A percentile compares a stretch with the other conserved stretches of the same genome.
Evolutionary conservation across 1,140 invertebrate genomes (phyloP).

Genomic region (Chlorops oryzae): DNA sequence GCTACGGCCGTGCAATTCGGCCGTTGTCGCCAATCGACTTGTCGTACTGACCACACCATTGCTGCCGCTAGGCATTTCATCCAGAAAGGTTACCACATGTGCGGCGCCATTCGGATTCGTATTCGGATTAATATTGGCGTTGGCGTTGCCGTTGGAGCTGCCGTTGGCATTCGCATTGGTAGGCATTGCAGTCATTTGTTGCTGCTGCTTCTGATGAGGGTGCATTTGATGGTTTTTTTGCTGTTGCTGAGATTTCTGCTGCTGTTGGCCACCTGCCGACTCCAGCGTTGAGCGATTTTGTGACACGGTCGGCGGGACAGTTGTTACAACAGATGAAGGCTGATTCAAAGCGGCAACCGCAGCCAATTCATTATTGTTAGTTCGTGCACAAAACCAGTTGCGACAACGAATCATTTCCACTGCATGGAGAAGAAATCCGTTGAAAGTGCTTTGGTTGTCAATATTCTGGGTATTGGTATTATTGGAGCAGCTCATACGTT

Average conservation of each 20-base stretch:
- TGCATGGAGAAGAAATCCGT: constrained; percentile 17
- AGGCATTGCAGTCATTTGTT: too few species aligned
- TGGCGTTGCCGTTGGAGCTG: constrained; percentile 10
- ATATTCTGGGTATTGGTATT: too few species aligned
- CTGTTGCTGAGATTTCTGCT: not conserved
- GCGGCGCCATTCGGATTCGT: not conserved
- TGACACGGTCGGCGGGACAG: not conserved
- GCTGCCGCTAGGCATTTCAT: constrained; percentile 35
- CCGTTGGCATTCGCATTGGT: constrained; percentile 5
- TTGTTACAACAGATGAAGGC: not conserved
- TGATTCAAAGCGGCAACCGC: constrained; percentile 36
- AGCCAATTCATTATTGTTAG: constrained; percentile 46
- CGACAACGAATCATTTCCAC: constrained; percentile 49
- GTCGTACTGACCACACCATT: constrained; percentile 32
- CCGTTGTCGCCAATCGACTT: constrained; percentile 40
- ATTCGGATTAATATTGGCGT: not conserved
- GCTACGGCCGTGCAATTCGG: constrained; percentile 28
- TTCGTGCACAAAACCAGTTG: constrained; percentile 53
- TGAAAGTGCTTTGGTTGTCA: too few species aligned
- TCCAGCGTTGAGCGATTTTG: too few species aligned
- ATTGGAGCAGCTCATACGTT: too few species aligned
- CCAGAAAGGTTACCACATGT: constrained; percentile 44
- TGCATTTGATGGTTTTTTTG: constrained; percentile 6
- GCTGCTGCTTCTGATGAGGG: constrained; percentile 1
- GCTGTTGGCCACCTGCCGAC: not conserved